phyloP scores from a whole-genome alignment of 1,140 invertebrate genomes.

The Drusus annulatus region DNA sequence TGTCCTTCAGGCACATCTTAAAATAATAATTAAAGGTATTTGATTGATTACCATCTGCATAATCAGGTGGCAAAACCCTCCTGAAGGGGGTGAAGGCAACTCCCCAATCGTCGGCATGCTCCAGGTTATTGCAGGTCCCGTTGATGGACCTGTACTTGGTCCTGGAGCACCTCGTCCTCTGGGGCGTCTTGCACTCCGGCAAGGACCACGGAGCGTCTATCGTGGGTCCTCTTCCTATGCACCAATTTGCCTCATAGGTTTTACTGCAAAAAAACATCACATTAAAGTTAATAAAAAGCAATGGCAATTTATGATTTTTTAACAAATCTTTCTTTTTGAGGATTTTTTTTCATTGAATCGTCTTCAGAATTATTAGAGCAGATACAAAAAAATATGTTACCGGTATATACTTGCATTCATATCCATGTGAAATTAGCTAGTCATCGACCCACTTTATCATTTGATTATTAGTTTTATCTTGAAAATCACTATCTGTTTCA shows the following conservation, averaged over 20 bases:
- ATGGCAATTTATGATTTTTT: too few species aligned
- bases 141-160: constrained; percentile 79
- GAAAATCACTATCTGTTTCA: too few species aligned
- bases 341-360: too few species aligned
- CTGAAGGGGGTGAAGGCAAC: constrained; percentile 83
- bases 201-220: constrained; percentile 68
- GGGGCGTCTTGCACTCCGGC: constrained; percentile 54
- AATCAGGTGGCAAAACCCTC: constrained; percentile 79
- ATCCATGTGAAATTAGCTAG: too few species aligned
- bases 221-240: constrained; percentile 71
- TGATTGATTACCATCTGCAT: constrained; percentile 77
- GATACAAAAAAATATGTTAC: too few species aligned
- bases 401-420: too few species aligned
- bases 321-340: too few species aligned
- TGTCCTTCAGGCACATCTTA: too few species aligned
- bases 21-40: neutral
- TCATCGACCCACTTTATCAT: too few species aligned
- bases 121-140: constrained; percentile 87
- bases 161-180: constrained; percentile 60
- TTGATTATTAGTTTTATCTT: too few species aligned
- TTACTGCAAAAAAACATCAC: constrained; percentile 36
- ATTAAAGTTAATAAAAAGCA: too few species aligned
- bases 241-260: constrained; percentile 58
- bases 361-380: too few species aligned
- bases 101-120: constrained; percentile 78